Conservation (phyloP, 1,140 invertebrate genomes). For the Drosophila hydei region DNA sequence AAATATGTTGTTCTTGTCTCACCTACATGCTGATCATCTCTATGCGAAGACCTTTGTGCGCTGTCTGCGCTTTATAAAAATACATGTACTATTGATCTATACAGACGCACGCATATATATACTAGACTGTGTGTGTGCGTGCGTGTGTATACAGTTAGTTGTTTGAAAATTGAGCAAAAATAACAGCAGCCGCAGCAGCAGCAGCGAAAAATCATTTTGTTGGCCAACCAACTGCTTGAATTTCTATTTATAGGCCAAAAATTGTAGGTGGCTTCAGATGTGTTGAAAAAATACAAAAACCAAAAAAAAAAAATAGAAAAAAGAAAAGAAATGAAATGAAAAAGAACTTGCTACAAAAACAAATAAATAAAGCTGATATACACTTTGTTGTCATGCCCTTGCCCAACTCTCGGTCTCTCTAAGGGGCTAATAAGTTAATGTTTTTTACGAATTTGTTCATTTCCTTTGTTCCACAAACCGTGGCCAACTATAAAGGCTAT, state of each 20-base stretch:
- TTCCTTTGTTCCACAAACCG: slow-evolving; percentile 58
- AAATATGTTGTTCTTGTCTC: slow-evolving; percentile 70
- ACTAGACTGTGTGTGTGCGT: slow-evolving; percentile 24
- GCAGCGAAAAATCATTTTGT: slow-evolving; percentile 67
- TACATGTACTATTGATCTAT: slow-evolving; percentile 52
- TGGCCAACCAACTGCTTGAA: slow-evolving; percentile 77
- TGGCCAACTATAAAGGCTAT: slow-evolving; percentile 18
- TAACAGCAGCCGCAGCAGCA: slow-evolving; percentile 46
- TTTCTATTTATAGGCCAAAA: slow-evolving; percentile 73
- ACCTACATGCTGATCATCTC: slow-evolving; percentile 77
- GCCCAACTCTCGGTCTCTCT: not conserved
- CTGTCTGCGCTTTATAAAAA: slow-evolving; percentile 77
- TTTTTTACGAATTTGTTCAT: slow-evolving; percentile 37
- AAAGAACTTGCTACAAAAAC: slow-evolving; percentile 44
- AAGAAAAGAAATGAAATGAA: slow-evolving; percentile 22
- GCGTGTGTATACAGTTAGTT: slow-evolving; percentile 73
- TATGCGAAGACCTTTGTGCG: slow-evolving; percentile 58
- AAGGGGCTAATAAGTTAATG: slow-evolving; percentile 52
- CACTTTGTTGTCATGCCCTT: slow-evolving; percentile 58
- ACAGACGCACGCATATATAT: slow-evolving; percentile 38
- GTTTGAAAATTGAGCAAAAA: slow-evolving; percentile 80
- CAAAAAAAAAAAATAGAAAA: slow-evolving; percentile 41
- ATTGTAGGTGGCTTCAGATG: slow-evolving; percentile 77
- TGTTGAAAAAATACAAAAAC: slow-evolving; percentile 63
- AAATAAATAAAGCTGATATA: slow-evolving; percentile 64